Evolutionary conservation across 1,140 invertebrate genomes (phyloP).

Genomic region (Zophobas atratus): DNA sequence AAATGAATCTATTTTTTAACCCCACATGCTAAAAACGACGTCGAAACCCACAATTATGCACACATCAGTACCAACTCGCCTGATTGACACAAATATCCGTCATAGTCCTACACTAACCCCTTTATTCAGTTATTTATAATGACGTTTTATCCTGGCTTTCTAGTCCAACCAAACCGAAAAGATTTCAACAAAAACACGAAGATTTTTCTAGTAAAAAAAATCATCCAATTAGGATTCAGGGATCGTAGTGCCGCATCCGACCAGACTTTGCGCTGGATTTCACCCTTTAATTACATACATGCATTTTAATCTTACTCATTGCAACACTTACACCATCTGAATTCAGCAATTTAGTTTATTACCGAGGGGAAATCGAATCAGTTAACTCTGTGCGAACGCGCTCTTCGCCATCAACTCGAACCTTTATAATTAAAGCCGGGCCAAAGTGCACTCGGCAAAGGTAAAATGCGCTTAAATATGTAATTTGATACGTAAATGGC

Average conservation of each 20-base stretch:
- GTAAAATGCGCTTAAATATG: conserved; percentile 42
- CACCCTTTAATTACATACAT: conserved; percentile 51
- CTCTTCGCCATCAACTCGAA: conserved; percentile 37
- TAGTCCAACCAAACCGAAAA: no score
- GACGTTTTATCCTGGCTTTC: no score
- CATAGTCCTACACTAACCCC: no score
- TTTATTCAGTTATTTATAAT: no score
- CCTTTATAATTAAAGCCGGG: conserved; percentile 28
- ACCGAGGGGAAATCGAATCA: conserved; percentile 40
- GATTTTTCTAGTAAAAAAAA: not conserved
- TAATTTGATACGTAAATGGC: conserved; percentile 35
- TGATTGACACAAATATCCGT: no score
- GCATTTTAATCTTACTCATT: conserved; percentile 50
- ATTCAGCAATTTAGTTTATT: conserved; percentile 46
- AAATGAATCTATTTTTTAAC: no score
- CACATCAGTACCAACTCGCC: no score
- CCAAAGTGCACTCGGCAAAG: conserved; percentile 34
- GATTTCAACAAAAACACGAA: no score
- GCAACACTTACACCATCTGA: conserved; percentile 47
- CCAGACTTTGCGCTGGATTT: conserved; percentile 22
- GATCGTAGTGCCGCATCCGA: conserved; percentile 5
- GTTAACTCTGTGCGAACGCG: conserved; percentile 29
- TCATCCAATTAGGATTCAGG: conserved; percentile 45
- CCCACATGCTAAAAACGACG: no score
- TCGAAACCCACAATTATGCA: no score